Evolutionary conservation across 1,140 invertebrate species (phyloP).

Genomic region (Asbolus verrucosus): DNA sequence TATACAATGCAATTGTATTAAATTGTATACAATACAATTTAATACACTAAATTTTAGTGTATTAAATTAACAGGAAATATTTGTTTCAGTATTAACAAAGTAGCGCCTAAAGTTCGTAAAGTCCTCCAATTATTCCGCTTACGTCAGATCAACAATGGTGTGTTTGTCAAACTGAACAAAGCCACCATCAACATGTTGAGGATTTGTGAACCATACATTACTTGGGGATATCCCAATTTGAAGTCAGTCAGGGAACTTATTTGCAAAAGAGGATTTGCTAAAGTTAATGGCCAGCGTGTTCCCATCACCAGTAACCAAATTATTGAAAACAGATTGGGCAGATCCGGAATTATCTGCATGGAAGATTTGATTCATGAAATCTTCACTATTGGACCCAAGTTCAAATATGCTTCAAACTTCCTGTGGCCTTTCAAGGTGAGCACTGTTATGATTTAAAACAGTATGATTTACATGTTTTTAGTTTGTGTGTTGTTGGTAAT

Average conservation of each 20-base stretch:
- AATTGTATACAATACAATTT: too few species aligned
- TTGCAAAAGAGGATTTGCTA: slow-evolving; percentile 98
- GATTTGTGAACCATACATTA: slow-evolving; percentile 96
- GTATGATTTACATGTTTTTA: slow-evolving; percentile 48
- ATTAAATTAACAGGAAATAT: too few species aligned
- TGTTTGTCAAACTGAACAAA: slow-evolving; percentile 95
- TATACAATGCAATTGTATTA: too few species aligned
- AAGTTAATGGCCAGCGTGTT: slow-evolving; percentile 88
- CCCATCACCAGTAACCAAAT: slow-evolving; percentile 95
- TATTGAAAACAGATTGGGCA: slow-evolving; percentile 91
- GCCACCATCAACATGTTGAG: slow-evolving; percentile 96
- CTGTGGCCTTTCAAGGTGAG: slow-evolving; percentile 97
- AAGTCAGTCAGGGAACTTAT: slow-evolving; percentile 96
- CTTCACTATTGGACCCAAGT: slow-evolving; percentile 90
- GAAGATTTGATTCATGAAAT: slow-evolving; percentile 99
- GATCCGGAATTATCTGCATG: slow-evolving; percentile 91
- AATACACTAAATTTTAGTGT: too few species aligned
- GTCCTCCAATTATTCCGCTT: slow-evolving; percentile 95
- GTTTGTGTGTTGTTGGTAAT: too few species aligned
- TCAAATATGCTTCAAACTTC: slow-evolving; percentile 98
- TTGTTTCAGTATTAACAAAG: slow-evolving; percentile 92
- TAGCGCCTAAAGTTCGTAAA: slow-evolving; percentile 92
- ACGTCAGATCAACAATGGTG: slow-evolving; percentile 97
- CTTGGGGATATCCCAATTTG: slow-evolving; percentile 98
- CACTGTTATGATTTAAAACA: slow-evolving; percentile 44